A percentile compares a stretch with the other conserved stretches of the same genome.
phyloP scores from a whole-genome alignment of 2,888 invertebrate genomes.

The Drosophila multiciliata region DNA sequence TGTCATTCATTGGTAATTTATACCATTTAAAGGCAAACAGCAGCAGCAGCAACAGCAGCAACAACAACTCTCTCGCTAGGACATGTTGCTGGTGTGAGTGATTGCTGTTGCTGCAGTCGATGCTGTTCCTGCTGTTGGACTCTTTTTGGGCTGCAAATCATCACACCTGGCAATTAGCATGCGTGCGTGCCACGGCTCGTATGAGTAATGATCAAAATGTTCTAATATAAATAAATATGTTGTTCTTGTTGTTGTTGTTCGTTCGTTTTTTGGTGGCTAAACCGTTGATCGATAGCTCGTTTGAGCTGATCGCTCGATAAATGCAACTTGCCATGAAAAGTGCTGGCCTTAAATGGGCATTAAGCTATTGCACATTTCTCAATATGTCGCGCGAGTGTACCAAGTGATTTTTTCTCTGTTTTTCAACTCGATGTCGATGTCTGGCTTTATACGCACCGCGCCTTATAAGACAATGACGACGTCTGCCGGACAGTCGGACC shows the following conservation, averaged over 20 bases:
- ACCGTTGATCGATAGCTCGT: slow-evolving; percentile 65
- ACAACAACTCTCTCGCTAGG: slow-evolving; percentile 41
- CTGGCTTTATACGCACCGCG: slow-evolving; percentile 79
- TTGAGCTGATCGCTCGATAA: slow-evolving; percentile 81
- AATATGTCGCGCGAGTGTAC: slow-evolving; percentile 83
- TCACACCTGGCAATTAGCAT: slow-evolving; percentile 68
- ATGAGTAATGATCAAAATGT: slow-evolving; percentile 52
- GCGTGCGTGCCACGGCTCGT: slow-evolving; percentile 53
- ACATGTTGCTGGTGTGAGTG: slow-evolving; percentile 32
- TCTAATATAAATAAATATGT: slow-evolving; percentile 14
- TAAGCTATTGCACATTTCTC: slow-evolving; percentile 85
- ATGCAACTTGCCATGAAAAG: slow-evolving; percentile 84
- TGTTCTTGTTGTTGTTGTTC: not conserved
- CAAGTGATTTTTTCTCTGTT: slow-evolving; percentile 72
- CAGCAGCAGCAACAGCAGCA: slow-evolving; percentile 31
- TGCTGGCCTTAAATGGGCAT: slow-evolving; percentile 83
- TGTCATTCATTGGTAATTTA: slow-evolving; percentile 85
- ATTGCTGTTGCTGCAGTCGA: not conserved
- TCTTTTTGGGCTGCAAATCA: slow-evolving; percentile 25
- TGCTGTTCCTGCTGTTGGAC: not conserved
- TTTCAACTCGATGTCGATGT: slow-evolving; percentile 46
- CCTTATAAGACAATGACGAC: slow-evolving; percentile 75
- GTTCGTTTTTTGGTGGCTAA: slow-evolving; percentile 48
- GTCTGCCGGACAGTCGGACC: slow-evolving; percentile 57
- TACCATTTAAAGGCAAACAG: slow-evolving; percentile 82